Evolutionary conservation across 2,797 vertebrate species (phyloP), one percentile per base, ranked within the genome.

Genomic region (Lindbergichthys nudifrons): DNA sequence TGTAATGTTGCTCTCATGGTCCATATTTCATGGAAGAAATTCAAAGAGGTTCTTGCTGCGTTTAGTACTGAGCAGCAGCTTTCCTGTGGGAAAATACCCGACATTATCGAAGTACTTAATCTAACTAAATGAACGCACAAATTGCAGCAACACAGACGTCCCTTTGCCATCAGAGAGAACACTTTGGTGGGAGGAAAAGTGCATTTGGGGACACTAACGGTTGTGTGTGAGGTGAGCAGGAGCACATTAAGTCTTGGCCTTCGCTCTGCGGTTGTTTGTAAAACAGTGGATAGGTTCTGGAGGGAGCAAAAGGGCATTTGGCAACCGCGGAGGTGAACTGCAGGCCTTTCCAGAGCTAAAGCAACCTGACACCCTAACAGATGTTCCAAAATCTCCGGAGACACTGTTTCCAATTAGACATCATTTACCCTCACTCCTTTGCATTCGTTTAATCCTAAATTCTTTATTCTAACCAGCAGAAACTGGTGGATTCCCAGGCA

Each of bases 351-450:
- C 74, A 93, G 92, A 92, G 64, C 58, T 14, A 21, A 87, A 86
- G 94, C 88, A 62, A 84, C 89, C 87, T 5, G 70, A 94, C 95
- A 93, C 94, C 93, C 69, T 67, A 36, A 88, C 95, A 96, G 93
- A 96, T 96, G 96, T 94, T 95, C 79, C 85, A 83, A 84, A 91
- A 93, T 87, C 87, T 88, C 88, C 8, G 50, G 75, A 85, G 59
- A 80, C 81, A 89, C 84, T 80, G 91, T 88, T 90, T 93, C 91
- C 90, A 93, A 94, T 88, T 87, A 92, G 89, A 89, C 90, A 83
- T 82, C n/a, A 11, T 89, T 90, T 80, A 59, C 77, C 61, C 32
- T 52, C 86, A 73, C 78, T 87, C 84, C 73, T 79, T 21, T 79
- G 80, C 70, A 42, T 53, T 5, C 69, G 76, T 76, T 79, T 87